Evolutionary conservation across 2,888 invertebrate species (phyloP), one percentile per base, ranked within the genome.

Genomic region (Isoperla grammatica): DNA sequence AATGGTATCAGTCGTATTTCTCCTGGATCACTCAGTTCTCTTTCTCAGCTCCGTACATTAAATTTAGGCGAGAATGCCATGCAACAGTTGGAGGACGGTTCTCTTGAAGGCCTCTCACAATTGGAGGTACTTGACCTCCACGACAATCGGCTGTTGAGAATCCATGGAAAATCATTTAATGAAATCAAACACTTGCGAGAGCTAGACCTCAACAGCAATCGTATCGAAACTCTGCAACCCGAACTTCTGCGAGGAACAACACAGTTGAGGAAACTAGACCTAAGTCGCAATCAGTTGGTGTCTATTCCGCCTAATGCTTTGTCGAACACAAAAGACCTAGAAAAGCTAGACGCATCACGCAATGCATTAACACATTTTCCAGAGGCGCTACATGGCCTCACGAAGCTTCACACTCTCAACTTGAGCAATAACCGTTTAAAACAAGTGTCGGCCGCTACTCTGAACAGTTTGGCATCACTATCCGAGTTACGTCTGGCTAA

Each of bases 351-450:
- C 71, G 80, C 88, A 57, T 90, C 92, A 0, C 84, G 87, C 61
- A 94, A 94, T 72, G 82, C 81, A 59, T 74, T 94, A 54, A 79
- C 82, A 17, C 82, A 85, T 69, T 78, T 93, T 62, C 90, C 92
- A 2, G 76, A 80, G 56, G 84, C 86, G 35, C 74, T 92, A 56
- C 83, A 84, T 58, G 81, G 83, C 64, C 76, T 91, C 64, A 79
- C 82, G 20, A 81, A 82, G 65, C 75, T 94, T 15, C 83, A 84
- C 71, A 76, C 84, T 59, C 76, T 93, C 49, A 90, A 93, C 72
- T 77, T 91, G 60, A 89, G 89, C 69, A 83, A 83, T 71, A 93
- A 93, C 74, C 81, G 86, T 63, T 80, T 93, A 40, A 82, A 84
- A 67, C 77, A 79, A 60, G 79, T 91, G 59, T 82, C 86, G 57